Conservation (phyloP, 1,140 invertebrate genomes). For the Eciton burchellii region DNA sequence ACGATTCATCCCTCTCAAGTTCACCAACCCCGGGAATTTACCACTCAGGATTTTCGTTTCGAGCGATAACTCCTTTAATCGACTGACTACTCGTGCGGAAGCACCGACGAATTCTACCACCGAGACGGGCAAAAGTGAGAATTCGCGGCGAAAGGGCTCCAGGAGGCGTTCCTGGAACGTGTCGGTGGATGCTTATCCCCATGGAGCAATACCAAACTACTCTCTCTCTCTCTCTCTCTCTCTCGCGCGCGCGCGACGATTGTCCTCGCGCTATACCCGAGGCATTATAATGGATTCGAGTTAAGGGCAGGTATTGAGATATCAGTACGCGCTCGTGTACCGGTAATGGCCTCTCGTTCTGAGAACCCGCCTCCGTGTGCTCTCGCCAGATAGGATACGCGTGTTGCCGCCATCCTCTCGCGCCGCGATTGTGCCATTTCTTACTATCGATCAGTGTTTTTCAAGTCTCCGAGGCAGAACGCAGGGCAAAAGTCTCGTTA, state of each 20-base stretch:
- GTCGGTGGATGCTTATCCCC: slow-evolving; percentile 62
- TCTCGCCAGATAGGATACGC: slow-evolving; percentile 77
- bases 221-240: slow-evolving; percentile 17
- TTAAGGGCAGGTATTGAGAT: slow-evolving; percentile 85
- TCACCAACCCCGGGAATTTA: not conserved
- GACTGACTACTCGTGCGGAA: no score
- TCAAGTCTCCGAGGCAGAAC: not conserved
- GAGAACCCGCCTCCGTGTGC: slow-evolving; percentile 78
- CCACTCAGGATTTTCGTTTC: not conserved
- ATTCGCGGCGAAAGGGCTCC: slow-evolving; percentile 57
- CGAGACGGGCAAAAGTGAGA: slow-evolving; percentile 34
- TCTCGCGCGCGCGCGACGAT: slow-evolving; percentile 68
- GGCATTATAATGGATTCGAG: slow-evolving; percentile 85
- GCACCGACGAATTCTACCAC: slow-evolving; percentile 13
- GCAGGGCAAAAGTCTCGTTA: not conserved
- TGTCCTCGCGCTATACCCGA: slow-evolving; percentile 66
- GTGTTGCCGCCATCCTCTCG: slow-evolving; percentile 54
- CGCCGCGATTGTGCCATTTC: not conserved
- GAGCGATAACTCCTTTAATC: not conserved
- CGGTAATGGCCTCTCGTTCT: slow-evolving; percentile 84
- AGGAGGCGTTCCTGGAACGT: slow-evolving; percentile 66
- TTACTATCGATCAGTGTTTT: slow-evolving; percentile 30
- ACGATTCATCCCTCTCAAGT: not conserved
- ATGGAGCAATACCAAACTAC: slow-evolving; percentile 60
- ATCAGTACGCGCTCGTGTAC: slow-evolving; percentile 83